Percentiles rank a stretch among this genome's conserved stretches.
phyloP scores from a whole-genome alignment of 1,140 invertebrate genomes.

The Yoshiicerus persimilis region DNA sequence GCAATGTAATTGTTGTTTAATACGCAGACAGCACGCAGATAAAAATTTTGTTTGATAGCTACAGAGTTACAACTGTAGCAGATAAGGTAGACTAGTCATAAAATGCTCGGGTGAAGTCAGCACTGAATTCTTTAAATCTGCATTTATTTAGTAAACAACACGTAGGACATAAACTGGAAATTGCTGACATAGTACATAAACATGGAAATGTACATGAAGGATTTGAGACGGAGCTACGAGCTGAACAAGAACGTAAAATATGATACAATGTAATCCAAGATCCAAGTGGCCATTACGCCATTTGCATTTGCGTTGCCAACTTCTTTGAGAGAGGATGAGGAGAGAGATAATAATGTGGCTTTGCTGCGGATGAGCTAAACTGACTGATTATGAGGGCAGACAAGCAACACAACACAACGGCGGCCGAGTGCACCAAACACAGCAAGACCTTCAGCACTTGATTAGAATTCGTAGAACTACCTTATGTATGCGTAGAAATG shows the following conservation, averaged over 20 bases:
- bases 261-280: neutral
- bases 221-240: too few species aligned
- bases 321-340: too few species aligned
- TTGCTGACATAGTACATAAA: neutral
- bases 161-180: neutral
- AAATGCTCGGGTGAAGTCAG: neutral
- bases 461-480: constrained; percentile 11
- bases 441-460: constrained; percentile 8
- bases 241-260: neutral
- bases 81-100: too few species aligned
- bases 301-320: neutral
- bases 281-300: neutral
- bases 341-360: too few species aligned
- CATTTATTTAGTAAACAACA: neutral
- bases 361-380: neutral
- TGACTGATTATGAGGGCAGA: neutral
- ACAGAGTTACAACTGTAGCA: too few species aligned
- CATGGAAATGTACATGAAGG: too few species aligned
- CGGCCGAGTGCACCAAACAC: neutral
- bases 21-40: too few species aligned
- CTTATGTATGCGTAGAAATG: neutral
- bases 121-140: neutral
- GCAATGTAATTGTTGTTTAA: too few species aligned
- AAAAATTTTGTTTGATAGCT: too few species aligned
- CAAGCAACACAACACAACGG: neutral